Conservation (phyloP, 2,113 vertebrate genomes). For the Ciconia stormi region DNA sequence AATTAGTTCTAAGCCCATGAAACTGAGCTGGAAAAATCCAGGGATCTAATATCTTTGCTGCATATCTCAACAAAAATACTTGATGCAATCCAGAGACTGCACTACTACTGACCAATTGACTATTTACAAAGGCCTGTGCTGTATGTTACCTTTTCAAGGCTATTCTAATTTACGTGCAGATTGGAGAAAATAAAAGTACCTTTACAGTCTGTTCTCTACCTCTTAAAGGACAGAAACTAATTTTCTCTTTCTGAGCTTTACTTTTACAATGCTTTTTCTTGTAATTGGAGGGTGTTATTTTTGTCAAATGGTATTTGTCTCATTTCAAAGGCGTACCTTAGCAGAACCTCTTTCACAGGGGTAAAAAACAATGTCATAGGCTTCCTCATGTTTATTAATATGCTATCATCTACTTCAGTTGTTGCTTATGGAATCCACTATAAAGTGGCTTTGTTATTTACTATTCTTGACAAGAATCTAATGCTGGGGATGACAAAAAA, state of each 20-base stretch:
- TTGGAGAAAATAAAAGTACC: neutral
- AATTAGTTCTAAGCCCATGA: neutral
- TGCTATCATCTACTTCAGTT: neutral
- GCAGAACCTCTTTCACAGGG: neutral
- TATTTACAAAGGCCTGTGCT: neutral
- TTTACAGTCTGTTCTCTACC: neutral
- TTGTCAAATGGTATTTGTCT: neutral
- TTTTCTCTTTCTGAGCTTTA: constrained; percentile 10
- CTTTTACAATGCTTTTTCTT: neutral
- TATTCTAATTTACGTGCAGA: constrained; percentile 40
- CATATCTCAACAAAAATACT: neutral
- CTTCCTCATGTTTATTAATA: constrained; percentile 22
- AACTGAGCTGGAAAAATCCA: neutral
- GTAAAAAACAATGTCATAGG: neutral
- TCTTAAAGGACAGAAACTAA: constrained; percentile 5
- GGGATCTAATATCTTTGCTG: neutral
- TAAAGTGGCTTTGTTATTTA: neutral
- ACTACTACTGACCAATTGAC: neutral
- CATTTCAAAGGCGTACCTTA: constrained; percentile 11
- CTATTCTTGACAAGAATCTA: neutral
- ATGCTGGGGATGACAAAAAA: neutral
- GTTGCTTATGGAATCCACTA: neutral
- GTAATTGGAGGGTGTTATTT: constrained; percentile 26
- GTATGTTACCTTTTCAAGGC: neutral
- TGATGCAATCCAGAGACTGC: neutral